Base-by-base conservation (phyloP, 2,797 vertebrate species). In the Myotis myotis region DNA sequence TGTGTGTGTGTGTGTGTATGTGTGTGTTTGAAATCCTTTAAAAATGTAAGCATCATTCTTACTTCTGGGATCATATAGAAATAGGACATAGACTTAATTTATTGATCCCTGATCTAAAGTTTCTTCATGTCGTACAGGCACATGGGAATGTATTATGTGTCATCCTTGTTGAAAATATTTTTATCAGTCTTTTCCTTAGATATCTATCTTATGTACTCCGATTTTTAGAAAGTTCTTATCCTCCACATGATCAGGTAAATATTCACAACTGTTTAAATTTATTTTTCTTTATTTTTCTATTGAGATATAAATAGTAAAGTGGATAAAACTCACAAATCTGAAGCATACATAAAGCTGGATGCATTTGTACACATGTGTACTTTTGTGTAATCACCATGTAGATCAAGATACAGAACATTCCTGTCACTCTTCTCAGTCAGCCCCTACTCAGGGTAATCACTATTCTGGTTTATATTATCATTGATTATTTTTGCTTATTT, bases 101-200 rank as follows among this genome's bases (percentile, higher is more conserved):
- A 30, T 10, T 89, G 71, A 44, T 10, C 41, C 41, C 41, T 44
- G 41, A 74, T 49, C n/a, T 85, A 47, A 11, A 47, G 47, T 47
- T 47, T 47, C 44, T 94, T 91, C 25, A 44, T 76, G 8, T 8
- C 60, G 1, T 81, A 38, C 5, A 36, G 41, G 38, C 30, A 60
- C 16, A 9, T 82, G 33, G 41, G n/a, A 51, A 33, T 60, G 57
- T 87, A 49, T 80, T 84, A 33, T 41, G 10, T 87, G 47, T 47
- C 13, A 33, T 87, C 60, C 60, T 76, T 70, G 49, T 84, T 92
- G 76, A 87, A 81, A 94, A 57, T 86, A 33, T 72, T 88, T 95
- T 82, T 55, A 44, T 79, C 68, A 88, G 44, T 88, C 44, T 83
- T 89, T 84, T 90, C 41, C 11, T 88, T 88, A 71, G 71, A 72